Conservation (phyloP, 2,797 vertebrate species). For the Crocidura indochinensis region DNA sequence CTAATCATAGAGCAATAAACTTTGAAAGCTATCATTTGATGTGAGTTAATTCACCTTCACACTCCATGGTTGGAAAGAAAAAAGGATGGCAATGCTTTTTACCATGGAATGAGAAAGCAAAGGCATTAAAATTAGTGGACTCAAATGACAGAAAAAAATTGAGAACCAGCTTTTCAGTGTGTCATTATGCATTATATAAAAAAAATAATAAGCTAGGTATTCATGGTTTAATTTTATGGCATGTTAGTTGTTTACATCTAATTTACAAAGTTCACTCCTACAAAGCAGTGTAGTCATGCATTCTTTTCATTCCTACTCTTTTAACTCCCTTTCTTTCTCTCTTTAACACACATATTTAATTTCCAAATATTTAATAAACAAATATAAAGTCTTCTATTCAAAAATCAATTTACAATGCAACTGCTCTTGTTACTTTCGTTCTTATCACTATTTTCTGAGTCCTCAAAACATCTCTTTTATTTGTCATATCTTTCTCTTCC, state of each 20-base stretch:
- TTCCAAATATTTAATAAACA: background rate
- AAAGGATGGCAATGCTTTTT: background rate
- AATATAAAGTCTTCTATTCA: background rate
- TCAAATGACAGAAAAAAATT: background rate
- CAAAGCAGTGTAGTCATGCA: background rate
- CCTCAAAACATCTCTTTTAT: background rate
- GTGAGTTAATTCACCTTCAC: constrained; percentile 19
- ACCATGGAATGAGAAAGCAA: background rate
- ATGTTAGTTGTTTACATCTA: background rate
- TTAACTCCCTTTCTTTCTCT: background rate
- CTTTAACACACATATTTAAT: background rate
- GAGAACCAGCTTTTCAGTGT: background rate
- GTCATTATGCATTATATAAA: background rate
- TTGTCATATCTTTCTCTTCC: background rate
- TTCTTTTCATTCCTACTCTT: background rate
- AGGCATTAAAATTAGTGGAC: background rate
- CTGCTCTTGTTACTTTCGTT: background rate
- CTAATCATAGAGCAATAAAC: constrained; percentile 53
- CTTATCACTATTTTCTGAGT: background rate
- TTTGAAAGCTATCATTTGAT: constrained; percentile 48
- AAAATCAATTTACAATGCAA: background rate
- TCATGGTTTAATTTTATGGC: background rate
- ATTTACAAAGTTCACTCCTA: background rate
- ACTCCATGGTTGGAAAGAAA: background rate
- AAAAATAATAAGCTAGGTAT: background rate